A percentile compares a stretch with the other conserved stretches of the same genome.
These are phyloP conservation scores for Anisognathus igniventris DNA, from an alignment of 2,797 vertebrate species.

Conservation along the genomic window DNA sequence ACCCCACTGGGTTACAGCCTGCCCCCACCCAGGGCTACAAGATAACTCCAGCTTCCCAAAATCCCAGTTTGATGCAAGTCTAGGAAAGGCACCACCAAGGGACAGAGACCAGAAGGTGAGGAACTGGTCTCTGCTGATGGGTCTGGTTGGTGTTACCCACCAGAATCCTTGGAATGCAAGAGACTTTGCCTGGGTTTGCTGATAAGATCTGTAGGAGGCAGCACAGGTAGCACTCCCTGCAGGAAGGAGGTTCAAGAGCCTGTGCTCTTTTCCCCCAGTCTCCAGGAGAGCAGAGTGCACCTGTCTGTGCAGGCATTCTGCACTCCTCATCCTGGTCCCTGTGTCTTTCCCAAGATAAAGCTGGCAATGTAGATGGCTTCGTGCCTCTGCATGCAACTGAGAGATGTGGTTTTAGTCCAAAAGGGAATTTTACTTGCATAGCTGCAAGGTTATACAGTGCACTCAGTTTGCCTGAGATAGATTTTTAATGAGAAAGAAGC, in stretches of 20 bases:
- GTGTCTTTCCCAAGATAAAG: not conserved
- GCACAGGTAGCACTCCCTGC: not conserved
- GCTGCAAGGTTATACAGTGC: not conserved
- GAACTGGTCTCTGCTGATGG: not conserved
- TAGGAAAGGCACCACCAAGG: not conserved
- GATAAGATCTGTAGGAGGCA: not conserved
- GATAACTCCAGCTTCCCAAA: not conserved
- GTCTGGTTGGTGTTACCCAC: not conserved
- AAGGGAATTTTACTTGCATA: not conserved
- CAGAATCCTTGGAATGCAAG: not conserved
- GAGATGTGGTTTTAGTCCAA: not conserved
- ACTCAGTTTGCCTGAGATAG: not conserved
- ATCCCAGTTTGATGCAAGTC: not conserved
- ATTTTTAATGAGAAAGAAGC: not conserved
- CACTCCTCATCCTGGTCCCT: not conserved
- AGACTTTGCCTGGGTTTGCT: not conserved
- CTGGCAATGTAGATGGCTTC: not conserved
- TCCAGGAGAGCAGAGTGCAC: not conserved
- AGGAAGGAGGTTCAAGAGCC: not conserved
- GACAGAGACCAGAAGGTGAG: not conserved
- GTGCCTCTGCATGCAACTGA: not conserved
- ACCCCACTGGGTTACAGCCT: not conserved
- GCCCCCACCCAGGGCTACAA: not conserved
- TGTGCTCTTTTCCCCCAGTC: accelerated
- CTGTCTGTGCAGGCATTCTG: not conserved